Conservation (phyloP, 2,113 vertebrate species). For the Panthera tigris region DNA sequence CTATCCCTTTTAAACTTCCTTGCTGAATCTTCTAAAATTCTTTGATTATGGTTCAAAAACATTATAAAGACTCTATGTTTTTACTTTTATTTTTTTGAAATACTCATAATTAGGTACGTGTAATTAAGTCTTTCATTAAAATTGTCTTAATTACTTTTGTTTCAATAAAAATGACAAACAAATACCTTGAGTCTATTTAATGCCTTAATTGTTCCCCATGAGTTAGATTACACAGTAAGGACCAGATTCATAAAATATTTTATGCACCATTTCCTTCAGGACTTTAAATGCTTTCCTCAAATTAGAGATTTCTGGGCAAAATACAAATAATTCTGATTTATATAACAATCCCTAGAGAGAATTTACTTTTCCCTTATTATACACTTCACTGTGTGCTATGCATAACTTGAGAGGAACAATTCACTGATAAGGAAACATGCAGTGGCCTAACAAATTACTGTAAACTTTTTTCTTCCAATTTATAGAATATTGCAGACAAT, state of each 20-base stretch:
- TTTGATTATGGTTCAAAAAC: conserved; percentile 56
- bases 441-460: conserved; percentile 29
- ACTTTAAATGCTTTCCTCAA: conserved; percentile 69
- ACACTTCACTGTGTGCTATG: conserved; percentile 56
- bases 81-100: conserved; percentile 61
- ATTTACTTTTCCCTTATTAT: conserved; percentile 53
- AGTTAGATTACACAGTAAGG: conserved; percentile 76
- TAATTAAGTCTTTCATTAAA: conserved; percentile 82
- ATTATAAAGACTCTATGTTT: conserved; percentile 52
- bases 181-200: conserved; percentile 74
- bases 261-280: conserved; percentile 75
- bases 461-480: not conserved
- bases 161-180: conserved; percentile 80
- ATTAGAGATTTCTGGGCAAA: conserved; percentile 61
- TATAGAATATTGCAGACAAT: not conserved
- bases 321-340: conserved; percentile 71
- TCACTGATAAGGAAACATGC: conserved; percentile 40
- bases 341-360: conserved; percentile 47
- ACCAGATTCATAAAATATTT: conserved; percentile 75
- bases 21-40: not conserved
- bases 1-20: conserved; percentile 52
- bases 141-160: conserved; percentile 64
- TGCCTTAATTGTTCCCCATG: conserved; percentile 76
- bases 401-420: conserved; percentile 51
- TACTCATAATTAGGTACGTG: conserved; percentile 77